Evolutionary conservation across 2,113 vertebrate species (phyloP), one percentile per base, ranked within the genome.

Genomic region (Oreochromis niloticus): DNA sequence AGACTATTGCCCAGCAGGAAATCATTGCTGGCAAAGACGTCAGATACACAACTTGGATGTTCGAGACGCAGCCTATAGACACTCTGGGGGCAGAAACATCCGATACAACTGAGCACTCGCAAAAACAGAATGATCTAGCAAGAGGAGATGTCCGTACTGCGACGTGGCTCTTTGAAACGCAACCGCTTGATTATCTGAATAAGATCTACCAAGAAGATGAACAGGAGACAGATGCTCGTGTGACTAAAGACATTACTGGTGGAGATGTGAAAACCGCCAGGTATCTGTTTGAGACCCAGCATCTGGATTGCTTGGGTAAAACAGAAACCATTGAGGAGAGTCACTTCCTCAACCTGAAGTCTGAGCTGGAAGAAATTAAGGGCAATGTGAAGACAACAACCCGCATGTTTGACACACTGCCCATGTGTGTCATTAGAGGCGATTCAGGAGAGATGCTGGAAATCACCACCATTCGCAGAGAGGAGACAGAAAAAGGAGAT

Each of bases 61-160:
- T 99, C 96, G 97, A 98, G 95, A 97, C 95, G 4, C 96, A 97
- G 80, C 96, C 96, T 54, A 97, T 97, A 17, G 97, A 97, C 41
- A 89, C 86, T 22, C 91, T 97, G 1, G 87, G 94, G 2, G 71
- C 88, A 27, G 95, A 92, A 88, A 91, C 91, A 24, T 30, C 91
- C 4, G 90, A 81, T 6, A 89, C 87, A 6, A 36, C 82, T 10
- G 95, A 95, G 87, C 85, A 92, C 54, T 86, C 55, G 1, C 94
- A 96, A 50, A 97, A 97, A 86, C 87, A 92, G 57, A 83, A 94
- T 2, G 97, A 97, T 32, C 89, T 97, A 9, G 97, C 97, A 1
- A 96, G 96, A 93, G 97, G 96, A 87, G 96, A 97, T 75, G 96
- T 97, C 41, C 89, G 83, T 4, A 95, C 96, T 24, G 96, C 97